Base-by-base conservation (phyloP, 1,140 invertebrate species). In the Drosophila virilis region DNA sequence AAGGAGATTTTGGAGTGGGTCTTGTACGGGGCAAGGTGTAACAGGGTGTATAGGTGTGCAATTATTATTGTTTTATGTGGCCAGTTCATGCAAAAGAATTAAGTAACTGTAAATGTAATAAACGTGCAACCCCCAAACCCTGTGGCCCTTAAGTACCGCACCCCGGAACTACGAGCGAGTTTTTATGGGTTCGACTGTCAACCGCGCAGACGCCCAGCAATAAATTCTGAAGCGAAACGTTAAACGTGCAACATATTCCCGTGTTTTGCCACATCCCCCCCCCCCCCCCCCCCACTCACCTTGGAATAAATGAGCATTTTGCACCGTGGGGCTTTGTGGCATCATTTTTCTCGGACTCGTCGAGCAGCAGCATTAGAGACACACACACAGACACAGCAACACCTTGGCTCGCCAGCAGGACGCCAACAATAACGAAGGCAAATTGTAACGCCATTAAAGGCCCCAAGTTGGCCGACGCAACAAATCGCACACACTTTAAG, bases 21-120 rank as follows among this genome's bases (percentile, higher is more conserved):
- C 17, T 17, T 17, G 17, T 17, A 1, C 1, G 17, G 17, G 17
- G 17, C 17, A 17, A 17, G 17, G 1, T 17, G 17, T 17, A 17
- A 17, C 17, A 17, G 17, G 17, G 17, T 45, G 50, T 48, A 48
- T 66, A 78, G 74, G 82, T 69, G 57, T 78, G 68, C 78, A 86
- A 86, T 86, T 86, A 86, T 86, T 86, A 80, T 82, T 86, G 83
- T 88, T 78, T 86, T 88, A 75, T 89, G 83, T 79, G 83, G 84
- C 79, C 89, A 86, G 79, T 86, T 86, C 83, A 86, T 83, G 83
- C 79, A 83, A 86, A 86, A 71, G 83, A 86, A 86, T 86, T 86
- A 89, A 86, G 84, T 88, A 86, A 86, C 83, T 86, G 84, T 83
- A 88, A 80, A 88, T 68, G 83, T 71, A 77, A 86, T 86, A 86